These are phyloP conservation scores for Canis aureus DNA, from an alignment of 2,113 vertebrate species.

Conservation along the genomic window DNA sequence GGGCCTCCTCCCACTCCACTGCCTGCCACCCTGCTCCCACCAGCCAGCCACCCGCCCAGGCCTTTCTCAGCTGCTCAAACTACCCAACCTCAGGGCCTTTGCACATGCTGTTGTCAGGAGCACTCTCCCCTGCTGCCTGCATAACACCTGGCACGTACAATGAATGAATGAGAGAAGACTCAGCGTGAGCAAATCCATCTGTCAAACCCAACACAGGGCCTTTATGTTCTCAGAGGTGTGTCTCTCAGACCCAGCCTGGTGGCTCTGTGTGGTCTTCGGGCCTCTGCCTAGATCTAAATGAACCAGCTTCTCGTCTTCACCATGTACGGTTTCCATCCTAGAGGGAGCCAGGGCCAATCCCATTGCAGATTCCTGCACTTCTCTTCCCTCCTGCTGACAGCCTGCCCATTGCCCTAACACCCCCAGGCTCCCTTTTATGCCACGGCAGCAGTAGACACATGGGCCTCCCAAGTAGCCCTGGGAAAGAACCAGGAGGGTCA, in stretches of 20 bases:
- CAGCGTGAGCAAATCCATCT: fast-evolving
- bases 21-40: background rate
- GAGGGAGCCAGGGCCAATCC: background rate
- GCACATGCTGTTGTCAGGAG: background rate
- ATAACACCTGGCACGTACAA: fast-evolving
- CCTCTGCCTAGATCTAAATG: fast-evolving
- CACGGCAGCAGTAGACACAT: fast-evolving
- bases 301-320: background rate
- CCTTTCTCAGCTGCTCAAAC: background rate
- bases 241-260: background rate
- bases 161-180: background rate
- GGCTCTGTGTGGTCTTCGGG: background rate
- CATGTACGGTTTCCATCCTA: background rate
- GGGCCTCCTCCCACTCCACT: too few species aligned
- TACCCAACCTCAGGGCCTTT: background rate
- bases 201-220: background rate
- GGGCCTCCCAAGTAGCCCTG: background rate
- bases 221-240: background rate
- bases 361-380: fast-evolving
- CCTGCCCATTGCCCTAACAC: too few species aligned
- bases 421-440: background rate
- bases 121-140: fast-evolving
- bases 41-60: background rate
- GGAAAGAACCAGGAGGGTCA: background rate
- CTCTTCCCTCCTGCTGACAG: fast-evolving